These are phyloP conservation scores for Syrmaticus mikado DNA, from an alignment of 2,113 vertebrate genomes.

Conservation along the genomic window DNA sequence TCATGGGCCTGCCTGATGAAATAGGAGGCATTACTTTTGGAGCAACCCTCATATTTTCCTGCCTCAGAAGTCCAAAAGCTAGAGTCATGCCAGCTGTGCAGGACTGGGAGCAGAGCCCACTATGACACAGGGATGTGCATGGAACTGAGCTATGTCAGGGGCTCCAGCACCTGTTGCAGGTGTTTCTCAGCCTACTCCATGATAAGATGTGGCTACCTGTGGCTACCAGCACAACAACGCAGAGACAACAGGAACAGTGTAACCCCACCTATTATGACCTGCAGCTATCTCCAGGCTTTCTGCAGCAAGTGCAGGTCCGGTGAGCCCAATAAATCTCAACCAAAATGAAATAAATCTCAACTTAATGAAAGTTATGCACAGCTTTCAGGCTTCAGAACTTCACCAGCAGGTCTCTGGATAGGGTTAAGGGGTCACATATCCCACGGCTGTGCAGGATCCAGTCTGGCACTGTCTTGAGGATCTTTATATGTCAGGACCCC, in stretches of 20 bases:
- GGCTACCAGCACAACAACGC: not conserved
- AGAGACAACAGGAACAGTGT: not conserved
- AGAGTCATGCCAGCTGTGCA: accelerated
- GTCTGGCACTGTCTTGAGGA: not conserved
- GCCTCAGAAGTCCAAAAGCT: not conserved
- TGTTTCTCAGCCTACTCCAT: not conserved
- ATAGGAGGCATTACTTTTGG: too few species aligned
- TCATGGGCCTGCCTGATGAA: too few species aligned
- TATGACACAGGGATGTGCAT: accelerated
- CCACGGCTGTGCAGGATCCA: not conserved
- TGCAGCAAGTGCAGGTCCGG: too few species aligned
- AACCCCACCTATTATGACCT: accelerated
- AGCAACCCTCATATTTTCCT: too few species aligned
- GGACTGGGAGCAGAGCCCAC: not conserved
- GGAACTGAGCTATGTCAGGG: not conserved
- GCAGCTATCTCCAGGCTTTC: not conserved
- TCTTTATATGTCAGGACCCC: not conserved
- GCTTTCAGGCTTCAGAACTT: not conserved
- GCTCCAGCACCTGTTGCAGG: not conserved
- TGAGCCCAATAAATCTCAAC: not conserved
- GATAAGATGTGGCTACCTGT: not conserved
- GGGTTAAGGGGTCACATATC: not conserved
- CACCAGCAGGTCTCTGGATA: not conserved
- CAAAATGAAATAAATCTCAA: not conserved
- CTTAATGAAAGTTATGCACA: not conserved